These are phyloP conservation scores for Heterotilapia buettikoferi DNA, from an alignment of 2,113 vertebrate genomes.

Conservation along the genomic window DNA sequence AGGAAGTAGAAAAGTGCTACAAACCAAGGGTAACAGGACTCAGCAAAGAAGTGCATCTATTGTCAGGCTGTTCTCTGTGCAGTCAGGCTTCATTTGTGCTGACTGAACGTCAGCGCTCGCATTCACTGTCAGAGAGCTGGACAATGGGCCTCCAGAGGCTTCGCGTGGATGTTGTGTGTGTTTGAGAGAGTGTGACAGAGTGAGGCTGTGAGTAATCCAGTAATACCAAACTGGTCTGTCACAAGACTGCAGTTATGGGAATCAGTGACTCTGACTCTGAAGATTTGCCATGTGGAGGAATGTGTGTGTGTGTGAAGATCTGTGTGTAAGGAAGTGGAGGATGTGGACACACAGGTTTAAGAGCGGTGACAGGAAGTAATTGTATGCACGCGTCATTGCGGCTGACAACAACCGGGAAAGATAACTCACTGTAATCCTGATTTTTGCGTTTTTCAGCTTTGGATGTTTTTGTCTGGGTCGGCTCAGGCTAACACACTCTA, in stretches of 20 bases:
- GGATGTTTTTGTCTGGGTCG: not conserved
- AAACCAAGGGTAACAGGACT: not conserved
- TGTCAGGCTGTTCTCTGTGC: not conserved
- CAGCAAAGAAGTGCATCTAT: not conserved
- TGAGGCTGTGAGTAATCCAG: constrained; percentile 38
- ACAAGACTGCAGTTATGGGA: constrained; percentile 59
- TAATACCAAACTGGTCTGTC: constrained; percentile 41
- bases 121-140: not conserved
- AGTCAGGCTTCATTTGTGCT: constrained; percentile 30
- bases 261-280: constrained; percentile 35
- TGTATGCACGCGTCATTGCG: not conserved
- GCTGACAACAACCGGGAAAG: not conserved
- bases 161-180: not conserved
- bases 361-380: constrained; percentile 22
- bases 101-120: constrained; percentile 9
- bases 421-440: not conserved
- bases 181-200: not conserved
- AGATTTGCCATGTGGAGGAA: not conserved
- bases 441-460: not conserved
- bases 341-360: not conserved
- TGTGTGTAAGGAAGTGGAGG: constrained; percentile 3
- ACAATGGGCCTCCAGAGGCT: constrained; percentile 22
- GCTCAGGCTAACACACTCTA: not conserved
- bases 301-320: not conserved
- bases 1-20: constrained; percentile 19